Percentiles rank a stretch among this genome's conserved stretches.
Conservation (phyloP, 1,140 invertebrate genomes). For the Pseudomyrmex flavicornis region DNA sequence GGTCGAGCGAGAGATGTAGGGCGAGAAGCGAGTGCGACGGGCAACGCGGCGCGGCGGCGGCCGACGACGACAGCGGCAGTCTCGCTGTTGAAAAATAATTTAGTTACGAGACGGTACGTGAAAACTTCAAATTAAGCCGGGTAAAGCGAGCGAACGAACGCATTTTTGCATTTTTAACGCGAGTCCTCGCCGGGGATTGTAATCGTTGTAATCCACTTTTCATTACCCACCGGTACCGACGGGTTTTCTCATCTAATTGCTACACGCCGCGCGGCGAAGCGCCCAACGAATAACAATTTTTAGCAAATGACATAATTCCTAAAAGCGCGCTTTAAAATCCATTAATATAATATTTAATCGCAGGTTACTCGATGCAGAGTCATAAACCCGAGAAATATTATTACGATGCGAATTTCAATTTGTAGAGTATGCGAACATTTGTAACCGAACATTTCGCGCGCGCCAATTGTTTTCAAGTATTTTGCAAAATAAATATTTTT, state of each 20-base stretch:
- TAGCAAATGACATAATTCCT: conserved; percentile 28
- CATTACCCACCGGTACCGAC: conserved; percentile 45
- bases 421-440: not conserved
- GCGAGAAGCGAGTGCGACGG: conserved; percentile 35
- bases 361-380: no score
- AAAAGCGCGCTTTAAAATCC: conserved; percentile 23
- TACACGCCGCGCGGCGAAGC: conserved; percentile 33
- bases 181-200: conserved; percentile 42
- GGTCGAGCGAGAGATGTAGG: conserved; percentile 46
- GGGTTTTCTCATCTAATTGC: conserved; percentile 53
- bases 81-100: conserved; percentile 55
- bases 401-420: not conserved
- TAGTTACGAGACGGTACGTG: conserved; percentile 56
- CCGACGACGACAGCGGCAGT: not conserved
- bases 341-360: conserved; percentile 39
- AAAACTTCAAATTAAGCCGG: conserved; percentile 56
- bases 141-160: conserved; percentile 47
- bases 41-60: not conserved
- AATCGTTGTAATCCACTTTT: conserved; percentile 60
- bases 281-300: conserved; percentile 26
- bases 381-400: not conserved
- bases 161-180: conserved; percentile 58
- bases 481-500: no score
- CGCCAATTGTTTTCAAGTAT: no score
- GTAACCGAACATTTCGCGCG: no score